phyloP scores from a whole-genome alignment of 2,888 invertebrate genomes.

The Parnassius apollo region DNA sequence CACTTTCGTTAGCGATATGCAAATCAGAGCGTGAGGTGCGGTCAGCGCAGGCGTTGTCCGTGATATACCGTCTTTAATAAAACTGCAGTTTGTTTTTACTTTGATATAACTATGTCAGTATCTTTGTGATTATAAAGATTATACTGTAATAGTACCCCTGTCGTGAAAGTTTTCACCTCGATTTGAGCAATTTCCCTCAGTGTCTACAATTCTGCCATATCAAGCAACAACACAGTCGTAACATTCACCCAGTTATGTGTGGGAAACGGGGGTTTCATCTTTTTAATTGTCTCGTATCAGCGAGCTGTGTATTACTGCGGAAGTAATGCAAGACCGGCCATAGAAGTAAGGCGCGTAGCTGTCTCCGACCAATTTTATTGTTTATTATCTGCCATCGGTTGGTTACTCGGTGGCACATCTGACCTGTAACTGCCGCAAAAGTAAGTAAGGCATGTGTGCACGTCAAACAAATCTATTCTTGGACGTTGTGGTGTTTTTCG shows the following conservation, averaged over 20 bases:
- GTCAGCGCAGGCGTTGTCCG: constrained; percentile 48
- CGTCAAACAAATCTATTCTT: constrained; percentile 39
- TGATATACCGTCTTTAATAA: constrained; percentile 40
- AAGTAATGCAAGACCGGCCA: constrained; percentile 60
- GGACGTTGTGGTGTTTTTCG: constrained; percentile 45
- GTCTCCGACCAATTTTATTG: constrained; percentile 73
- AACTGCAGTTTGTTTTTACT: constrained; percentile 35
- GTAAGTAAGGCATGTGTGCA: constrained; percentile 53
- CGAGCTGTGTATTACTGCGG: constrained; percentile 66
- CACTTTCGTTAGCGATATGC: constrained; percentile 73
- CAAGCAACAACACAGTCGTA: constrained; percentile 48
- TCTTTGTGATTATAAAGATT: constrained; percentile 53
- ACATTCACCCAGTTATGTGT: constrained; percentile 62
- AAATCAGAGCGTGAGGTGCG: constrained; percentile 69
- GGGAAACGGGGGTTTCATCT: constrained; percentile 66
- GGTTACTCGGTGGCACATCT: constrained; percentile 61
- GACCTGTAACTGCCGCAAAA: constrained; percentile 59
- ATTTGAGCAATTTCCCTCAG: constrained; percentile 52
- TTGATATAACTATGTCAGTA: constrained; percentile 47
- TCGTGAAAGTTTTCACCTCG: constrained; percentile 56
- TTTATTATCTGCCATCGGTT: constrained; percentile 69
- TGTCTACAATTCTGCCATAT: constrained; percentile 45
- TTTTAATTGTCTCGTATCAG: constrained; percentile 65
- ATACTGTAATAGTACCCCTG: constrained; percentile 43
- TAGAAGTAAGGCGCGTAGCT: constrained; percentile 76